Conservation (phyloP, 2,888 invertebrate species). For the Eupithecia subfuscata region DNA sequence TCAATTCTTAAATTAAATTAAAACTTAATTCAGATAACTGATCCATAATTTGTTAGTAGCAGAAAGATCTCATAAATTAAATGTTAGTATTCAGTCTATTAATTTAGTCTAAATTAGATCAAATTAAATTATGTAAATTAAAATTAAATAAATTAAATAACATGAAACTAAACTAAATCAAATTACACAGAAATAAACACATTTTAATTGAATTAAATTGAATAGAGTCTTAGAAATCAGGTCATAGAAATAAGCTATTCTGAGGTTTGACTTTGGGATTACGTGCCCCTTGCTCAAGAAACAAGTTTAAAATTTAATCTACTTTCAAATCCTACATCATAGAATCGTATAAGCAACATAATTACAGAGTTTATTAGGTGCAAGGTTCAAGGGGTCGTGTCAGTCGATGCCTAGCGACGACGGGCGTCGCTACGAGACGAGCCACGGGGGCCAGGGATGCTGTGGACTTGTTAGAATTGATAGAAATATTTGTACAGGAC, state of each 20-base stretch:
- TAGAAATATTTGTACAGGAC: constrained; percentile 26
- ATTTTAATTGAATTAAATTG: no score
- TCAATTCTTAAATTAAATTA: no score
- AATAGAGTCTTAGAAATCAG: no score
- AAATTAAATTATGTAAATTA: no score
- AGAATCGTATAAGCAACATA: neutral
- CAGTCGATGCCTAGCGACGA: constrained; percentile 59
- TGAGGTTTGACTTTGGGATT: neutral
- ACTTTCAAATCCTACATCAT: neutral
- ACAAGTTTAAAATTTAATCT: neutral
- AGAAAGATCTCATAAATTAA: no score
- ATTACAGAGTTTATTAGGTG: constrained; percentile 32
- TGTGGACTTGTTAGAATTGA: constrained; percentile 23
- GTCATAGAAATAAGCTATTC: neutral
- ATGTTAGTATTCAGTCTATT: no score
- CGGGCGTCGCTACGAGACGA: constrained; percentile 48
- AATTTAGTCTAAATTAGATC: no score
- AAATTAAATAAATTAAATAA: no score
- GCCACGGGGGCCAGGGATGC: constrained; percentile 37
- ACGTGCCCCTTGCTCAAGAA: neutral
- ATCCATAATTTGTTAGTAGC: no score
- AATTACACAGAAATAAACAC: no score
- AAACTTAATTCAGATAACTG: no score
- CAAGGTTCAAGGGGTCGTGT: constrained; percentile 36
- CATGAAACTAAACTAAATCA: no score